Conservation (phyloP, 2,888 invertebrate genomes). For the Rhingia campestris region DNA sequence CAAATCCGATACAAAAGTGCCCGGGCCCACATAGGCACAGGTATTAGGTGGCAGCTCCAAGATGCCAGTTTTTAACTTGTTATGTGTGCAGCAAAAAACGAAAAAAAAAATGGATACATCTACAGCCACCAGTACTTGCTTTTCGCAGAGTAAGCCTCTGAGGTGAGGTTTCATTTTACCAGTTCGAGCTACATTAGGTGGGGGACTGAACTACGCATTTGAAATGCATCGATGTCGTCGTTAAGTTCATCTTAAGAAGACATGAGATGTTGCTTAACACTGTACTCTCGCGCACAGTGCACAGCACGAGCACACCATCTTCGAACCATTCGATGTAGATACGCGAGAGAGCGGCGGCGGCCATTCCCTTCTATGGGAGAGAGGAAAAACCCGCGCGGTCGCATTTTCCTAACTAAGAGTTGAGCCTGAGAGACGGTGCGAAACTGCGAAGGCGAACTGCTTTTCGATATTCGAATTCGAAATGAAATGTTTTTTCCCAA, state of each 20-base stretch:
- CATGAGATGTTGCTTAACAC: slow-evolving; percentile 18
- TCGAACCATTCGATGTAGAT: slow-evolving; percentile 6
- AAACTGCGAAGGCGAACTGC: not conserved
- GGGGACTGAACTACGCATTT: slow-evolving; percentile 48
- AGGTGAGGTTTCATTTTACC: not conserved
- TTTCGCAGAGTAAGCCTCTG: slow-evolving; percentile 36
- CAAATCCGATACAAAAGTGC: not conserved
- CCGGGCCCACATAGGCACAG: not conserved
- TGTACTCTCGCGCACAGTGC: not conserved
- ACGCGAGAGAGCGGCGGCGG: not conserved
- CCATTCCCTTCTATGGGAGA: slow-evolving; percentile 17
- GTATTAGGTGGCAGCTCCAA: not conserved
- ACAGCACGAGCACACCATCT: slow-evolving; percentile 45
- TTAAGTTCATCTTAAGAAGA: slow-evolving; percentile 56
- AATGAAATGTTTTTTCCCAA: not conserved
- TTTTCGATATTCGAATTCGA: slow-evolving; percentile 57
- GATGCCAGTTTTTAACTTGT: slow-evolving; percentile 8
- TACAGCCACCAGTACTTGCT: slow-evolving; percentile 19
- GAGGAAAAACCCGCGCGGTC: slow-evolving; percentile 40
- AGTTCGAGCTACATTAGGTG: not conserved
- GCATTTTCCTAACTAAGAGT: not conserved
- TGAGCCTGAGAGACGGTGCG: not conserved
- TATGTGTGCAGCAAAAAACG: not conserved
- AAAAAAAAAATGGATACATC: too few species aligned
- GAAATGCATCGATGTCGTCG: slow-evolving; percentile 61